A percentile compares a stretch with the other conserved stretches of the same genome.
phyloP scores from a whole-genome alignment of 2,113 vertebrate genomes.

The Micronycteris hirsuta region DNA sequence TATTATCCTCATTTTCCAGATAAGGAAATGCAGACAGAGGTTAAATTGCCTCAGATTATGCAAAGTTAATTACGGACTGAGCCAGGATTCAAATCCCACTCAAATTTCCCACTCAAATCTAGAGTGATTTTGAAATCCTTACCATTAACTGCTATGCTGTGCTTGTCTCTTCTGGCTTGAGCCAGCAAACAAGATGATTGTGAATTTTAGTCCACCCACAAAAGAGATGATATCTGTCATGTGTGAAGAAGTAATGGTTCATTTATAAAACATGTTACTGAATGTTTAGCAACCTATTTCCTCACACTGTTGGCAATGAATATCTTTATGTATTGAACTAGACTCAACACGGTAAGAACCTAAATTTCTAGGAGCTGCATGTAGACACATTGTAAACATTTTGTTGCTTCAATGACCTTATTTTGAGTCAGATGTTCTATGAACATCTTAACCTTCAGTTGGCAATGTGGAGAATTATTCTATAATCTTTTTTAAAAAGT shows the following conservation, averaged over 20 bases:
- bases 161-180: not conserved
- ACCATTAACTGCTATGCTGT: not conserved
- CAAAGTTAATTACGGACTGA: not conserved
- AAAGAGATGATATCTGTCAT: not conserved
- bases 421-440: not conserved
- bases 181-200: not conserved
- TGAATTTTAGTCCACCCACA: not conserved
- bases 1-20: not conserved
- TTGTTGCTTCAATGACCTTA: conserved; percentile 21
- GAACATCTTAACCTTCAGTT: not conserved
- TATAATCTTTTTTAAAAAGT: not conserved
- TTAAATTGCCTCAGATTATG: not conserved
- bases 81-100: no score
- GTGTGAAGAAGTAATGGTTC: not conserved
- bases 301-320: not conserved
- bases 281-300: conserved; percentile 18
- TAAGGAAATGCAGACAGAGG: not conserved
- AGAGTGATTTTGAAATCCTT: not conserved
- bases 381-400: conserved; percentile 63
- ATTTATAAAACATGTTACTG: not conserved
- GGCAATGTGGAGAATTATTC: conserved; percentile 36
- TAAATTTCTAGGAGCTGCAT: not conserved
- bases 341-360: not conserved
- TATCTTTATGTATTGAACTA: not conserved
- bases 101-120: not conserved